Percentiles rank a stretch among this genome's conserved stretches.
phyloP scores from a whole-genome alignment of 2,113 vertebrate genomes.

The Mobula hypostoma region DNA sequence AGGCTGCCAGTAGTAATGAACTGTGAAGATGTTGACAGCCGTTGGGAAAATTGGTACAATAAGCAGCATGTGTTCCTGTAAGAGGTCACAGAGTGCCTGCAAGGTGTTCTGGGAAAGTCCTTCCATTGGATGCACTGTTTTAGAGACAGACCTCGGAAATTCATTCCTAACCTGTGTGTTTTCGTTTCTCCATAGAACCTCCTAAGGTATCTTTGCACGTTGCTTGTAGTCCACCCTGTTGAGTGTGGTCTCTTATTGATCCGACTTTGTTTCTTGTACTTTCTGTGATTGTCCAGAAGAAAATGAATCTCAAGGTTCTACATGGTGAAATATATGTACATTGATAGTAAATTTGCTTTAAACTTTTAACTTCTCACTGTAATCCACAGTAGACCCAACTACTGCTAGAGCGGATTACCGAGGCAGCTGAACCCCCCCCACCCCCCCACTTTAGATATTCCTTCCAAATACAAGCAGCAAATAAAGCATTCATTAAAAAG shows the following conservation, averaged over 20 bases:
- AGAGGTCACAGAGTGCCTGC: neutral
- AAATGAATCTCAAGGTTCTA: too few relatives aligned
- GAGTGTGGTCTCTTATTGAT: too few relatives aligned
- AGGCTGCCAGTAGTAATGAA: neutral
- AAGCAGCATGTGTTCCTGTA: neutral
- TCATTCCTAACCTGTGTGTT: neutral
- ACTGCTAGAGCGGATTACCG: neutral
- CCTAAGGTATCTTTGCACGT: neutral
- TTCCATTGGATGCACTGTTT: neutral
- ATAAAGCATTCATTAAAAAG: neutral
- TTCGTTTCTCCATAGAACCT: neutral
- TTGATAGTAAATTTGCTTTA: too few relatives aligned
- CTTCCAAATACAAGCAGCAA: neutral
- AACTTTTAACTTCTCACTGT: neutral
- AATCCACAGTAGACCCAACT: neutral
- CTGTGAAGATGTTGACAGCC: neutral
- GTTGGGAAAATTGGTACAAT: neutral
- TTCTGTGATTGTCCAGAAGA: too few relatives aligned
- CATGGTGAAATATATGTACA: too few relatives aligned
- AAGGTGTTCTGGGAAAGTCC: neutral
- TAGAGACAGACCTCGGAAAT: neutral
- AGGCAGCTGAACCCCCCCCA: neutral
- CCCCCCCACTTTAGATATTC: neutral
- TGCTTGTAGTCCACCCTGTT: too few relatives aligned
- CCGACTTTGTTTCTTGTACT: too few relatives aligned